Conservation (phyloP, 2,888 invertebrate genomes). For the Bruchidius siliquastri region DNA sequence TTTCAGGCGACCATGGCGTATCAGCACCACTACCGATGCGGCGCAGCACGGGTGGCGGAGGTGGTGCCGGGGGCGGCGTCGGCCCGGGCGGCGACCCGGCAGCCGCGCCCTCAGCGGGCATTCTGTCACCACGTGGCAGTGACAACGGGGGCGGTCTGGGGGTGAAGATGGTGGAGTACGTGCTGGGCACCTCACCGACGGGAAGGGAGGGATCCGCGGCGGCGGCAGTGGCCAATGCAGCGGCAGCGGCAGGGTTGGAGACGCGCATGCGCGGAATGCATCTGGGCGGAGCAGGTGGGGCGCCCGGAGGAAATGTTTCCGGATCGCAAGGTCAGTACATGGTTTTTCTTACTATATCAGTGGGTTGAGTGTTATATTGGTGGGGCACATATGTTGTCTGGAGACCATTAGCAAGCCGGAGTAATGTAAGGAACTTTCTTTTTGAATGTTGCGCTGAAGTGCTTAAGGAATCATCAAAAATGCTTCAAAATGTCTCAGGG, state of each 20-base stretch:
- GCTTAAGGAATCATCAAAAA: too few relatives aligned
- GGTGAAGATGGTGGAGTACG: conserved; percentile 98
- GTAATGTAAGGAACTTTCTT: too few relatives aligned
- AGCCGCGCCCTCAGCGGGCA: conserved; percentile 47
- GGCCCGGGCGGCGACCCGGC: conserved; percentile 49
- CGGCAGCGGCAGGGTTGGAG: conserved; percentile 47
- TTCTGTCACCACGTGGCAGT: conserved; percentile 67
- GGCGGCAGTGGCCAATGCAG: too few relatives aligned
- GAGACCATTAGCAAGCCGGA: too few relatives aligned
- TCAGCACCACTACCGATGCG: conserved; percentile 73
- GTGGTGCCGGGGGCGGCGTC: conserved; percentile 51
- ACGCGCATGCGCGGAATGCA: conserved; percentile 61
- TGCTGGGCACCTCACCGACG: conserved; percentile 88
- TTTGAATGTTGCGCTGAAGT: too few relatives aligned
- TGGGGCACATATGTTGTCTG: too few relatives aligned
- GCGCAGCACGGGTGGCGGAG: conserved; percentile 61
- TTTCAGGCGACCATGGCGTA: conserved; percentile 59
- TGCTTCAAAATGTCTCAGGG: too few relatives aligned
- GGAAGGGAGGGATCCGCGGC: conserved; percentile 57
- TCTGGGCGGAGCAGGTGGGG: conserved; percentile 33
- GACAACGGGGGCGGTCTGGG: conserved; percentile 90
- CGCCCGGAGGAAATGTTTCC: not conserved
- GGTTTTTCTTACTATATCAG: too few relatives aligned
- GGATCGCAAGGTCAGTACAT: not conserved
- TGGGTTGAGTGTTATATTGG: too few relatives aligned